Conservation (phyloP, 2,888 invertebrate species). For the Hoplodrina blanda region DNA sequence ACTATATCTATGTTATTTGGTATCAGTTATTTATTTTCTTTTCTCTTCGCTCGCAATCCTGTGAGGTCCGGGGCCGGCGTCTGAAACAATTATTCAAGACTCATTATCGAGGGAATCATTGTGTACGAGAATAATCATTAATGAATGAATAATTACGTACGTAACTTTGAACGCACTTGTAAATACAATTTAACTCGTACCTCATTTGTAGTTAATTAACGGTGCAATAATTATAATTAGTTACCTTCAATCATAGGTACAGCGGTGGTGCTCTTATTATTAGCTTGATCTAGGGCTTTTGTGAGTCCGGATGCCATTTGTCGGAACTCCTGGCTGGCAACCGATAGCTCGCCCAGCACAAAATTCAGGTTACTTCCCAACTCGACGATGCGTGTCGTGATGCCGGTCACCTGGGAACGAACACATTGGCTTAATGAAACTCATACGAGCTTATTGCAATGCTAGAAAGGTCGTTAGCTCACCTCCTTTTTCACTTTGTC, state of each 20-base stretch:
- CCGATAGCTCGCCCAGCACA: constrained; percentile 94
- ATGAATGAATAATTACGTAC: constrained; percentile 20
- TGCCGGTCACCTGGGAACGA: constrained; percentile 92
- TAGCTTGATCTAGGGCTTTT: constrained; percentile 93
- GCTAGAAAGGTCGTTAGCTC: constrained; percentile 54
- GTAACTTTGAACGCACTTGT: constrained; percentile 19
- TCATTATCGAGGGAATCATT: constrained; percentile 9
- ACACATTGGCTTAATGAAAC: constrained; percentile 49
- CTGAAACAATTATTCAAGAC: constrained; percentile 71
- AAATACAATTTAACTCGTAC: constrained; percentile 22
- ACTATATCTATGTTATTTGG: constrained; percentile 75
- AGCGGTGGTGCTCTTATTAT: constrained; percentile 89
- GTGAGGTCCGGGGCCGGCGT: constrained; percentile 91
- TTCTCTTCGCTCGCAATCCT: constrained; percentile 80
- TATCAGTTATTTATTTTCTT: constrained; percentile 66
- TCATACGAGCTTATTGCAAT: constrained; percentile 19
- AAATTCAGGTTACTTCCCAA: constrained; percentile 96
- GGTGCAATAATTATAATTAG: constrained; percentile 17
- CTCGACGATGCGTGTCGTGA: constrained; percentile 94
- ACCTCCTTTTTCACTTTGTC: constrained; percentile 95
- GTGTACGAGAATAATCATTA: neutral
- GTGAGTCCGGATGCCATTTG: constrained; percentile 94
- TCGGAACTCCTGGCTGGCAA: constrained; percentile 96
- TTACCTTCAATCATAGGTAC: constrained; percentile 90
- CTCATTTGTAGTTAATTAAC: constrained; percentile 6